Base-by-base conservation (phyloP, 2,888 invertebrate genomes). In the Drosophila mettleri region DNA sequence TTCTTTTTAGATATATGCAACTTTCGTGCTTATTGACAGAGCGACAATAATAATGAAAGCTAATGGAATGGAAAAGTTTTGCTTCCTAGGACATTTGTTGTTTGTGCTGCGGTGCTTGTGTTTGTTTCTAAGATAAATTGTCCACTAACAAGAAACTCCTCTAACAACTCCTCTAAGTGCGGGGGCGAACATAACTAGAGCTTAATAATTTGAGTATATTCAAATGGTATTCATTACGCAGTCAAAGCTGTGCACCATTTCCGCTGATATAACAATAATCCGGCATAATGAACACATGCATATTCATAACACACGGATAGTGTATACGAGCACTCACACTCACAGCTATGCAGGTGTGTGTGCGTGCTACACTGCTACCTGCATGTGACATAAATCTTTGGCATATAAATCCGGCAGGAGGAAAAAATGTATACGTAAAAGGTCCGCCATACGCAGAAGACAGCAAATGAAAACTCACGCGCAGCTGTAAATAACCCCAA, bases 221-320 rank as follows among this genome's bases (percentile, higher is more conserved):
- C 66, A 84, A 84, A 78, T 80, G 59, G 72, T 74, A 80, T 86
- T 84, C 81, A 68, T 69, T 62, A 59, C 63, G 63, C 49, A 71
- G 72, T 53, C 81, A 78, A 86, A 84, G 83, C 78, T 78, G 71
- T 69, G 79, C 81, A 68, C 78, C 81, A 74, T 84, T 82, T 87
- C 88, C 86, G 86, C 64, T 73, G 74, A 74, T 72, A 79, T 79
- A 77, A 85, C 85, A 87, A 85, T 74, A 79, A 74, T 70, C 69
- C 63, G 62, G 24, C 70, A 67, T 84, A 85, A 84, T 87, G 83
- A 87, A 84, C 86, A 70, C 82, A 86, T 85, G 85, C 84, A 84
- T 87, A 84, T 84, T 87, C 86, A 84, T 85, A 82, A 71, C 74
- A 70, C 68, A 64, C 68, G 74, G 57, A 41, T 43, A 57, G 18